These are phyloP conservation scores for Metridium senile DNA, from an alignment of 92 coral and sea anemone species.

Conservation along the genomic window DNA sequence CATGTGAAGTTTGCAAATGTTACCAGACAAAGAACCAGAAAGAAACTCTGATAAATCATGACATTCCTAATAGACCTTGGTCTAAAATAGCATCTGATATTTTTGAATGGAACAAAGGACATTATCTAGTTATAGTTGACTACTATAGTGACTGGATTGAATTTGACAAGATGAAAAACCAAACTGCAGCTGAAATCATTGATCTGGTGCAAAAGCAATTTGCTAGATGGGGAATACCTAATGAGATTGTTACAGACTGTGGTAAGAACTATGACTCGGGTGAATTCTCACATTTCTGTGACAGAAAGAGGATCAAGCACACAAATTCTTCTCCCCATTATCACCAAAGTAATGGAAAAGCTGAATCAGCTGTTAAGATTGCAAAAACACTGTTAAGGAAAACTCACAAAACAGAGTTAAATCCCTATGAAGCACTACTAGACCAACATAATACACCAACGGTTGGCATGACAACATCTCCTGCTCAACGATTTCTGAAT, in stretches of 20 bases:
- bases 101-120: slow-evolving; percentile 33
- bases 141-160: slow-evolving; percentile 37
- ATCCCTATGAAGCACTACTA: too few relatives aligned
- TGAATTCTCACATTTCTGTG: slow-evolving; percentile 22
- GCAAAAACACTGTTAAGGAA: too few relatives aligned
- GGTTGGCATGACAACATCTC: too few relatives aligned
- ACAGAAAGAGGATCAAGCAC: slow-evolving; percentile 10
- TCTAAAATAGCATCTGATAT: slow-evolving; percentile 32
- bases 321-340: too few relatives aligned
- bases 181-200: slow-evolving; percentile 31
- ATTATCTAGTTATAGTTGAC: slow-evolving; percentile 30
- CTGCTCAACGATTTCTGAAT: slow-evolving; percentile 1
- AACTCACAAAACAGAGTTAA: too few relatives aligned
- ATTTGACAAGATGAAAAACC: slow-evolving; percentile 22
- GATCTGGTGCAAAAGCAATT: slow-evolving; percentile 26
- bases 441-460: too few relatives aligned
- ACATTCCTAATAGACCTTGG: slow-evolving; percentile 32
- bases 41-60: slow-evolving; percentile 24
- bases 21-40: slow-evolving; percentile 30
- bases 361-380: too few relatives aligned
- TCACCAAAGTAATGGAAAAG: too few relatives aligned
- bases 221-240: slow-evolving; percentile 38
- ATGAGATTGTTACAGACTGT: slow-evolving; percentile 40
- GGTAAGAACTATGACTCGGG: slow-evolving; percentile 27
- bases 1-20: slow-evolving; percentile 31